phyloP scores from a whole-genome alignment of 2,113 vertebrate genomes.

The human (Homo sapiens) region GRCh38 chr3:131030501-131031000 shows the following conservation, averaged over 20 bases:
- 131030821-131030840: background rate
- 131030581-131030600: background rate
- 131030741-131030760: background rate
- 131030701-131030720: background rate
- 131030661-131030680: background rate
- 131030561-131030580: background rate
- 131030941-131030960: background rate
- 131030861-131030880: background rate
- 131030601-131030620: background rate
- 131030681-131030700: background rate
- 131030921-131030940: background rate
- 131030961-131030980: background rate
- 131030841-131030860: background rate
- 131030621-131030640: background rate
- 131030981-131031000: background rate
- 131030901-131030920: background rate
- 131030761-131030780: background rate
- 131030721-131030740: background rate
- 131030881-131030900: background rate
- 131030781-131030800: background rate
- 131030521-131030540: slow-evolving; percentile 41
- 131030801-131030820: background rate
- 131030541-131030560: slow-evolving; percentile 18
- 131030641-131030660: background rate
- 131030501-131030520: slow-evolving; percentile 27